Conservation (phyloP, 2,797 vertebrate species). For the Hapalemur alaotrensis region DNA sequence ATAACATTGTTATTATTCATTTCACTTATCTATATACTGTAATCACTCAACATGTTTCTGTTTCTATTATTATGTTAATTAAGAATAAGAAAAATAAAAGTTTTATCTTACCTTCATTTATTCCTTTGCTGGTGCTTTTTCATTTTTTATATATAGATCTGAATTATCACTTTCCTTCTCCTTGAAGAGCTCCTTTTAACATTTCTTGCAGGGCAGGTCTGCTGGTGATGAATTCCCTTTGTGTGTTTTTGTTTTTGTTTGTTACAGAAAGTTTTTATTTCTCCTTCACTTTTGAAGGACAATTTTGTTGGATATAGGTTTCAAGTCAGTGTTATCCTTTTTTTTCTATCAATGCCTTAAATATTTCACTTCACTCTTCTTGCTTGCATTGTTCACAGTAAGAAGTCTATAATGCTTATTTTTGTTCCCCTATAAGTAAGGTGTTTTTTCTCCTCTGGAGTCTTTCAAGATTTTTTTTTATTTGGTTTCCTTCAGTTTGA, state of each 20-base stretch:
- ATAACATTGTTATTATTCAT: background rate
- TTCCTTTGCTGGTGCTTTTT: background rate
- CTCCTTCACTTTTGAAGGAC: background rate
- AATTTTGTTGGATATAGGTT: background rate
- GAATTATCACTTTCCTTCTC: background rate
- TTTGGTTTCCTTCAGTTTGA: background rate
- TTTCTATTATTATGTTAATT: background rate
- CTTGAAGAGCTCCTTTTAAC: background rate
- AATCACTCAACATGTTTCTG: background rate
- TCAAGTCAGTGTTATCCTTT: background rate
- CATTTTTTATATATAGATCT: background rate
- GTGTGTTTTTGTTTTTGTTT: background rate
- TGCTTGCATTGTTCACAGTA: background rate
- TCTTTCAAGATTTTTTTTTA: background rate
- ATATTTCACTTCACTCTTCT: background rate
- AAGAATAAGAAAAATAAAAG: background rate
- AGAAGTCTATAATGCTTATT: background rate
- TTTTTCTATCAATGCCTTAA: background rate
- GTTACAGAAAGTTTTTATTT: background rate
- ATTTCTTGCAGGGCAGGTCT: background rate
- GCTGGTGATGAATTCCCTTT: background rate
- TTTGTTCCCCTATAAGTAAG: background rate
- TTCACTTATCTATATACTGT: background rate
- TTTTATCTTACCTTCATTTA: background rate
- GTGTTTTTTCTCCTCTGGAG: background rate